Conservation (phyloP, 2,113 vertebrate species). For the Orycteropus afer region DNA sequence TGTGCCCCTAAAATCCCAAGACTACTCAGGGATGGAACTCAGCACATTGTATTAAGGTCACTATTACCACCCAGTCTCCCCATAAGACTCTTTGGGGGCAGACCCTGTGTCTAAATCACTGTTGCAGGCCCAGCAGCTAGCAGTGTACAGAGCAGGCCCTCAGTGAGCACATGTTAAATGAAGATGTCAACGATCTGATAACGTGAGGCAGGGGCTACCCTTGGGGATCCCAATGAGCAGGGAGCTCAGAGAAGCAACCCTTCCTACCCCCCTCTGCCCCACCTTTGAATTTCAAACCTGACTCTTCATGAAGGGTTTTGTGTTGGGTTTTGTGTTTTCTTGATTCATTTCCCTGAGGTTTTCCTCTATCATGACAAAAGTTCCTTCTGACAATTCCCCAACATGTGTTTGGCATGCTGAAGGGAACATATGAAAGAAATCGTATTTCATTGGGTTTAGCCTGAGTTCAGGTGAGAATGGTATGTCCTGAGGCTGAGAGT, state of each 20-base stretch:
- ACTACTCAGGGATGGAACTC: not conserved
- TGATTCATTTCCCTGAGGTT: not conserved
- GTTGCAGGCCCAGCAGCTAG: not conserved
- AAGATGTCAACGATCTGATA: not conserved
- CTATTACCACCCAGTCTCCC: not conserved
- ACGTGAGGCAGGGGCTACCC: not conserved
- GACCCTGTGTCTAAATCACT: not conserved
- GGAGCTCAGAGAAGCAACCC: not conserved
- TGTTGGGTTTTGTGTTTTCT: not conserved
- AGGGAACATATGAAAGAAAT: not conserved
- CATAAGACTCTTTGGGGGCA: fast-evolving
- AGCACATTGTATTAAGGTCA: fast-evolving
- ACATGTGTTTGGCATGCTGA: not conserved
- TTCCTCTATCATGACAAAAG: not conserved
- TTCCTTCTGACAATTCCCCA: not conserved
- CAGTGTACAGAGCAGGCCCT: not conserved
- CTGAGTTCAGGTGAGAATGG: not conserved
- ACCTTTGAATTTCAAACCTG: not conserved
- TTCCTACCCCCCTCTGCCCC: not conserved
- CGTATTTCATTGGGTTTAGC: fast-evolving
- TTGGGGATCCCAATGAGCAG: not conserved
- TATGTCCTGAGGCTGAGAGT: not conserved
- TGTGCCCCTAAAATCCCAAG: not conserved
- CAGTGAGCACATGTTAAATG: fast-evolving
- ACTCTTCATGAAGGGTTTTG: not conserved